Conservation (phyloP, 2,113 vertebrate species). For the Clarias magur region DNA sequence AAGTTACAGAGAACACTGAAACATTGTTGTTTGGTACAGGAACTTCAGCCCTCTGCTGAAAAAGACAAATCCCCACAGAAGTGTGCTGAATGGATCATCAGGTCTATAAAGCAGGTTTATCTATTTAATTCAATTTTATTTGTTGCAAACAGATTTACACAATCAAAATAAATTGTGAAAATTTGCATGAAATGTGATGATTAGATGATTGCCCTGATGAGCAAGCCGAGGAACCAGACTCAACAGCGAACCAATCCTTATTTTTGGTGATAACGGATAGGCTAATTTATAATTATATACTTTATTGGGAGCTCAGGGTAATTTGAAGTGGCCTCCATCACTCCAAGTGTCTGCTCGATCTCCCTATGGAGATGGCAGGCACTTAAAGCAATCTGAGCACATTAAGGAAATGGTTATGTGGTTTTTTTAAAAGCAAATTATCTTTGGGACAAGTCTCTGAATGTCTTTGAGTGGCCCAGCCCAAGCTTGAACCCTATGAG, state of each 20-base stretch:
- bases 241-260: too few species aligned
- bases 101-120: neutral
- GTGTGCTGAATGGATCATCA: neutral
- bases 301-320: neutral
- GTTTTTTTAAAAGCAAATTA: neutral
- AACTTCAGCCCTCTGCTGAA: neutral
- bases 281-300: neutral
- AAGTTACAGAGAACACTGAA: too few species aligned
- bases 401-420: neutral
- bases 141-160: too few species aligned
- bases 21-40: neutral
- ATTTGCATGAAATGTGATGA: too few species aligned
- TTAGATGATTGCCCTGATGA: too few species aligned
- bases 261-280: too few species aligned
- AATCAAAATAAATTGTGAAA: too few species aligned
- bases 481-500: neutral
- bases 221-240: too few species aligned
- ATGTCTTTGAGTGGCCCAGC: neutral
- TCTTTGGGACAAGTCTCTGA: neutral
- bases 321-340: neutral
- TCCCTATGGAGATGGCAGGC: neutral
- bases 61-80: neutral
- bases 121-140: too few species aligned
- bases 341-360: too few species aligned
- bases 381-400: neutral